Base-by-base conservation (phyloP, 2,797 vertebrate species). In the Phrynocephalus guinanensis region DNA sequence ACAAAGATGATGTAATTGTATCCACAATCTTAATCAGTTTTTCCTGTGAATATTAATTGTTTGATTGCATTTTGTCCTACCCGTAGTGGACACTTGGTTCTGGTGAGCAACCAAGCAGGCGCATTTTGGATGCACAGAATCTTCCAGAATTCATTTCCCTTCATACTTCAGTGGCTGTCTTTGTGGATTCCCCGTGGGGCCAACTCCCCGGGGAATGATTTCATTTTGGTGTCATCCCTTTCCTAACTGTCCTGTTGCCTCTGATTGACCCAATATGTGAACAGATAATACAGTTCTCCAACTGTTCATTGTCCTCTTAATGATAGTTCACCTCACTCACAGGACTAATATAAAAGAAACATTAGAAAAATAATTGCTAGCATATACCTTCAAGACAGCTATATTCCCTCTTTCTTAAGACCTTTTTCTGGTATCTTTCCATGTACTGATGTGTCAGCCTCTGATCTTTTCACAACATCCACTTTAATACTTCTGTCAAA, bases 401-500 rank as follows among this genome's bases (percentile, higher is more conserved):
- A 2, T 68, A 22, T 63, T 44, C 1, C 33, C 6, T 30, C 85
- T 11, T 0, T 68, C 86, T 84, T 68, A 56, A 56, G 52, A 48
- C 24, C n/a, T 38, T 7, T 63, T 44, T 26, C 33, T 77, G 68
- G 81, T 73, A 44, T 6, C 80, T 82, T 93, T 91, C 89, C 87
- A 82, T 91, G 87, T 86, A 90, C 56, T 81, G 79, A 85, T 90
- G 11, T 80, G 72, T 91, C 52, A 1, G 83, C 91, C 84, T 56
- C 82, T 93, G 66, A 84, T 68, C 81, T 83, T 91, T 89, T 89
- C 15, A 5, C 8, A n/a, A 91, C 60, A 90, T 84, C 87, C 88
- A 18, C 71, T 92, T 33, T 89, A 90, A 90, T 48, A 87, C 56
- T 91, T 26, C 38, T 88, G 86, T 87, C 77, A 93, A 77, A 89